Evolutionary conservation across 2,888 invertebrate species (phyloP), one percentile per base, ranked within the genome.

Genomic region (Drosophila prostipennis): DNA sequence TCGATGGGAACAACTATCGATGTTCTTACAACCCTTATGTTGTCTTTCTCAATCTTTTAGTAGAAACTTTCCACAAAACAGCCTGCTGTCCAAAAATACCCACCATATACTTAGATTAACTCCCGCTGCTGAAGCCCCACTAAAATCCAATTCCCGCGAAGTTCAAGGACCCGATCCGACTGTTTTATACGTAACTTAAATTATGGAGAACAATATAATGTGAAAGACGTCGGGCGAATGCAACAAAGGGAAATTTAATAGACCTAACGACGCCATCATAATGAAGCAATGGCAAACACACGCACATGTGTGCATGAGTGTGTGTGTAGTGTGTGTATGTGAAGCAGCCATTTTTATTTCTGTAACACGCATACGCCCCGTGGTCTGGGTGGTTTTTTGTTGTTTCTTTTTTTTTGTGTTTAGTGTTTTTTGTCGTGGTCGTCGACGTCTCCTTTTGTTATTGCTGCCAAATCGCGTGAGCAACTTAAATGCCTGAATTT

Each of bases 401-500:
- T 19, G 19, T 1, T 19, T 26, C 6, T 26, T 26, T 26, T 29
- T 7, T 7, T 52, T n/a, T n/a, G 4, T 1, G 0, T 53, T n/a
- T 34, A 26, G 26, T 14, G 6, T 7, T 26, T 26, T 29, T 29
- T 7, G 16, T 39, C 23, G 29, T n/a, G 11, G 43, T 26, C 32
- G 16, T 39, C 26, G 29, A 29, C 29, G 37, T 52, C 36, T 19
- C 43, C 23, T 46, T 32, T 46, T 46, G 46, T 46, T 46, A 29
- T 39, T 68, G 43, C 37, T 43, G 70, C 37, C 45, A 36, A 53
- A 70, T 86, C 84, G 87, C 85, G 85, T 87, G 81, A 74, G 81
- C 69, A 64, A 64, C 87, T 79, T 84, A 87, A 87, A 84, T 84
- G 79, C 77, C 71, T 76, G 84, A 67, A 87, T 86, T 83, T 89